Conservation (phyloP, 2,888 invertebrate genomes). For the Cheilosia variabilis region DNA sequence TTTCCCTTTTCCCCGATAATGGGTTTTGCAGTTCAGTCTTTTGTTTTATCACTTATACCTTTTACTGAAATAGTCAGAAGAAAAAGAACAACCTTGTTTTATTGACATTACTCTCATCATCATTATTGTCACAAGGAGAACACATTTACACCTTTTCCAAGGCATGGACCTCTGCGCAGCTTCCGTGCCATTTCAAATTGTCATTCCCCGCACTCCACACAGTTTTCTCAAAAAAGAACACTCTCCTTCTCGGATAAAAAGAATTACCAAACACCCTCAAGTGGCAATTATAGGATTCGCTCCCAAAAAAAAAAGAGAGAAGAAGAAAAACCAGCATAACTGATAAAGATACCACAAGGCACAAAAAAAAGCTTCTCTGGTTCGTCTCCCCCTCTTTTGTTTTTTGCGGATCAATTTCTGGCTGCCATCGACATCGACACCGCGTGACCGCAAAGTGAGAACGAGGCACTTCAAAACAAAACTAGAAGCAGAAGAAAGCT, state of each 20-base stretch:
- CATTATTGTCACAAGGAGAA: neutral
- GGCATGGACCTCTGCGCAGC: neutral
- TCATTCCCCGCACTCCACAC: neutral
- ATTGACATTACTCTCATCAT: neutral
- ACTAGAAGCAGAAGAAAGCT: slow-evolving; percentile 32
- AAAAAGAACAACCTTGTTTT: neutral
- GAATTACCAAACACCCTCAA: slow-evolving; percentile 61
- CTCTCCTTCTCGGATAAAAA: slow-evolving; percentile 32
- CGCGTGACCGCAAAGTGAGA: slow-evolving; percentile 29
- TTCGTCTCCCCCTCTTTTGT: neutral
- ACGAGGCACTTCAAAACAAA: slow-evolving; percentile 15
- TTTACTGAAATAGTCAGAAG: no score
- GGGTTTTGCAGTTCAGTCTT: no score
- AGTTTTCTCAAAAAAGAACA: neutral
- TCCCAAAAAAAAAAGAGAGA: slow-evolving; percentile 15
- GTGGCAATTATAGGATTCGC: slow-evolving; percentile 62
- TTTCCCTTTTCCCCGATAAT: no score
- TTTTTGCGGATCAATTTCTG: neutral
- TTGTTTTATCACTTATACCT: no score
- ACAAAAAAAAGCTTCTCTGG: slow-evolving; percentile 28
- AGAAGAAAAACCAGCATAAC: slow-evolving; percentile 9
- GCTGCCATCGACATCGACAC: neutral
- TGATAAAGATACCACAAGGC: slow-evolving; percentile 31
- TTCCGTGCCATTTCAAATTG: neutral
- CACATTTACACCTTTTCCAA: neutral